Conservation (phyloP, 2,888 invertebrate species). For the Bombyx huttoni region DNA sequence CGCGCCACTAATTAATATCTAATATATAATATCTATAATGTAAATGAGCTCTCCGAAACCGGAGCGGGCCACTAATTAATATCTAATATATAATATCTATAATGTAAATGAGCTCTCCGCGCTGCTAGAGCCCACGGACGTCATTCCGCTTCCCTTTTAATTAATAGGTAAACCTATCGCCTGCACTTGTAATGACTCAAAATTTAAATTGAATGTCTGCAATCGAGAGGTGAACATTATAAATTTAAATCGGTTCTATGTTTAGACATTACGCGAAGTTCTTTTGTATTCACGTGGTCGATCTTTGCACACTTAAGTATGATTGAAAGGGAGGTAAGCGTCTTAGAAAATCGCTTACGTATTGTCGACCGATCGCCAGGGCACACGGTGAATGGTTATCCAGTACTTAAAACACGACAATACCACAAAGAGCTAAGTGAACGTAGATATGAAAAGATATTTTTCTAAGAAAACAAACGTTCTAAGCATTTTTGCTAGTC, state of each 20-base stretch:
- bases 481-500: too few relatives aligned
- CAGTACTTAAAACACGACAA: not conserved
- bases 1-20: too few relatives aligned
- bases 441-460: not conserved
- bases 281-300: not conserved
- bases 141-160: too few relatives aligned
- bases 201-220: not conserved
- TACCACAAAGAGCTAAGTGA: not conserved
- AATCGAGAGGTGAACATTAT: not conserved
- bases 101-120: too few relatives aligned
- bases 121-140: too few relatives aligned
- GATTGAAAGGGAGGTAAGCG: slow-evolving; percentile 3
- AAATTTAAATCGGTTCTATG: not conserved
- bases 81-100: too few relatives aligned
- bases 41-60: too few relatives aligned
- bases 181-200: too few relatives aligned
- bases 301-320: not conserved
- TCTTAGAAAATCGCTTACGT: slow-evolving; percentile 3
- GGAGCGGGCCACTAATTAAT: too few relatives aligned
- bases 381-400: slow-evolving; percentile 3
- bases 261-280: not conserved
- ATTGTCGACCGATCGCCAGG: not conserved
- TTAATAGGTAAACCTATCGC: too few relatives aligned
- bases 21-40: too few relatives aligned
- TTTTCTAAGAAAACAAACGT: too few relatives aligned